phyloP scores from a whole-genome alignment of 2,888 invertebrate genomes.

The Drosophila paramelanica region DNA sequence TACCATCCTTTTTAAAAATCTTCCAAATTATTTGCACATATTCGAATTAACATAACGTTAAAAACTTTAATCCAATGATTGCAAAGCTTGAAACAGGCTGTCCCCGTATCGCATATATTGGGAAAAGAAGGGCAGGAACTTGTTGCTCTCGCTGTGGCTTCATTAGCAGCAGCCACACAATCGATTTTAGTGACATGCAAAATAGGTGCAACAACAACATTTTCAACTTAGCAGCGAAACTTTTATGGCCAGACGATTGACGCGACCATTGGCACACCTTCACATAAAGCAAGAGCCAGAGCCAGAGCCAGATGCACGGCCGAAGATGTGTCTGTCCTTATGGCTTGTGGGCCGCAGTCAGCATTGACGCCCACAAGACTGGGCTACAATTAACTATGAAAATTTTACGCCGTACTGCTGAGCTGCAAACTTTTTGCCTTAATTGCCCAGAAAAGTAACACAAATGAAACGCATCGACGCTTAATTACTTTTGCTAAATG shows the following conservation, averaged over 20 bases:
- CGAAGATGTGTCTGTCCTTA: not conserved
- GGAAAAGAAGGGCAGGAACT: not conserved
- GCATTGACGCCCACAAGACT: constrained; percentile 3
- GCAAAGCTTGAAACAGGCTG: not conserved
- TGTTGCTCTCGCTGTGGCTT: constrained; percentile 19
- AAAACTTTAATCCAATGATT: not conserved
- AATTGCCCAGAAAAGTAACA: constrained; percentile 81
- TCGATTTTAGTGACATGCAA: constrained; percentile 32
- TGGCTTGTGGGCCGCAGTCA: constrained; percentile 12
- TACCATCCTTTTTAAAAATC: too few relatives aligned
- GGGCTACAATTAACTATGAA: constrained; percentile 74
- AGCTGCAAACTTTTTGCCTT: constrained; percentile 70
- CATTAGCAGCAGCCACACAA: constrained; percentile 38
- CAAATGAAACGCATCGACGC: constrained; percentile 81
- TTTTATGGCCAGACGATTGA: constrained; percentile 50
- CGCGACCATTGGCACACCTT: constrained; percentile 19
- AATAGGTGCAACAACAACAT: constrained; percentile 15
- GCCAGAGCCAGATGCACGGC: not conserved
- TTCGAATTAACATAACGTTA: too few relatives aligned
- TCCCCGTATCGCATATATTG: not conserved
- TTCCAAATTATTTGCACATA: too few relatives aligned
- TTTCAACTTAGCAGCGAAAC: constrained; percentile 27
- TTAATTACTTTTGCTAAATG: constrained; percentile 79
- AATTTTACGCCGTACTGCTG: constrained; percentile 67
- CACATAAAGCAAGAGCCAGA: not conserved